Percentiles rank a stretch among this genome's conserved stretches.
Evolutionary conservation across 2,113 vertebrate species (phyloP).

Genomic region (Callaeas wilsoni): DNA sequence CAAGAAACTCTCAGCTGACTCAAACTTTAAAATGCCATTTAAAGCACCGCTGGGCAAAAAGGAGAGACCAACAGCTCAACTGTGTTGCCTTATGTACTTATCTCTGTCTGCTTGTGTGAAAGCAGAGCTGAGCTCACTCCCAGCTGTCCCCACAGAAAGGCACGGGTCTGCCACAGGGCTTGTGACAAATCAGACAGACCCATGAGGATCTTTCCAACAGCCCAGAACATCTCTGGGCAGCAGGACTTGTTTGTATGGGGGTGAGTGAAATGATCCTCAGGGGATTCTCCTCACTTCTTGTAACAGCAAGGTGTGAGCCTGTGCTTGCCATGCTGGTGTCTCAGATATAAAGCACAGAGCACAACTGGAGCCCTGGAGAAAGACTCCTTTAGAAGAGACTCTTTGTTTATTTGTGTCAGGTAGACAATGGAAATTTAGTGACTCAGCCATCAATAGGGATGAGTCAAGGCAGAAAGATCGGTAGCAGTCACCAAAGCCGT

Average conservation of each 20-base stretch:
- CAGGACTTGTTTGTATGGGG: neutral
- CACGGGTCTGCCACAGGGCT: neutral
- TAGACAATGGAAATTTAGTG: neutral
- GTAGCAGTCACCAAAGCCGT: neutral
- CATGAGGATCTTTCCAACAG: neutral
- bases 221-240: neutral
- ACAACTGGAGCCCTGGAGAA: neutral
- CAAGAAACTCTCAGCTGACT: neutral
- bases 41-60: neutral
- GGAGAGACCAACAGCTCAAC: fast-evolving
- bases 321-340: neutral
- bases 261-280: neutral
- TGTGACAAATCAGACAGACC: neutral
- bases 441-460: neutral
- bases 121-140: neutral
- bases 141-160: neutral
- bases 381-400: neutral
- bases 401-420: neutral
- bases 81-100: neutral
- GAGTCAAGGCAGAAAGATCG: neutral
- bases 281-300: neutral
- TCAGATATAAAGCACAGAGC: neutral
- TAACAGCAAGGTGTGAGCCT: neutral
- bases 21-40: neutral
- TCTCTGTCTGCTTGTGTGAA: neutral